Percentiles rank a stretch among this genome's conserved stretches.
phyloP scores from a whole-genome alignment of 2,797 vertebrate genomes.

The Arremon brunneinucha region DNA sequence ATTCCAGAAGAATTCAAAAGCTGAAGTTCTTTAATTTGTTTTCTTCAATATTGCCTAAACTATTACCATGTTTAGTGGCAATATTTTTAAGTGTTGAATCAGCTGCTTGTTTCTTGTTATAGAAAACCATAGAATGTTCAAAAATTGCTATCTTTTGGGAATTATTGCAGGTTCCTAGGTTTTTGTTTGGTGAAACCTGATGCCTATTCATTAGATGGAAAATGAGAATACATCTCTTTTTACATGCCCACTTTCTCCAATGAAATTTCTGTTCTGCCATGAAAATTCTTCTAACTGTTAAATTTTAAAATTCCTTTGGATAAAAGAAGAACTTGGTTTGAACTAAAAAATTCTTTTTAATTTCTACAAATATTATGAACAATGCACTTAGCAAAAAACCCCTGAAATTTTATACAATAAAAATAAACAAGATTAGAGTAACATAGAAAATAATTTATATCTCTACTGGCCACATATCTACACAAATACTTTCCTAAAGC shows the following conservation, averaged over 20 bases:
- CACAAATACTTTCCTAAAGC: neutral
- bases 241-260: neutral
- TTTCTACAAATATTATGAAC: neutral
- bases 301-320: neutral
- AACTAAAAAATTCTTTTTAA: neutral
- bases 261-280: neutral
- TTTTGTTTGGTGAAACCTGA: neutral
- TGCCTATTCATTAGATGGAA: neutral
- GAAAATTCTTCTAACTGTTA: neutral
- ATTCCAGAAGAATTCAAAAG: neutral
- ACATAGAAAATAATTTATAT: neutral
- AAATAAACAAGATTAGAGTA: neutral
- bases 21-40: neutral
- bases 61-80: neutral
- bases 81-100: neutral
- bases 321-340: neutral
- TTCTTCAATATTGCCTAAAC: neutral
- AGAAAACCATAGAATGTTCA: neutral
- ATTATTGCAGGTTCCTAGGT: neutral
- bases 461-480: accelerated
- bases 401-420: neutral
- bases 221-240: neutral
- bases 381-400: neutral
- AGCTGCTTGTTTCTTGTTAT: neutral
- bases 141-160: neutral